These are phyloP conservation scores for Bibio marci DNA, from an alignment of 2,888 invertebrate genomes.

Conservation along the genomic window DNA sequence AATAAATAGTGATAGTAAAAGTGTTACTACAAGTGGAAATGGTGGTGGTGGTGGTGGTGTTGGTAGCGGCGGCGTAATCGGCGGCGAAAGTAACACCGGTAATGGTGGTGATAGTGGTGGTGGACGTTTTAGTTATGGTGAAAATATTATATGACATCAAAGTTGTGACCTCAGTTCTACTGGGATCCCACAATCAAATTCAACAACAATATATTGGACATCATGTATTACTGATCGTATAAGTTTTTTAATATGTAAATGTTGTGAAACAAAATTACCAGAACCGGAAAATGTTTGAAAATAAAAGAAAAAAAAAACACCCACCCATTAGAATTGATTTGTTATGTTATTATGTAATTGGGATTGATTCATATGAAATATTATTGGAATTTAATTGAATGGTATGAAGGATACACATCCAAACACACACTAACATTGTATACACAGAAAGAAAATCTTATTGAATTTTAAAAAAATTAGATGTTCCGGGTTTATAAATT, in stretches of 20 bases:
- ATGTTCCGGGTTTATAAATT: no score
- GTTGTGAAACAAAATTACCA: constrained; percentile 28
- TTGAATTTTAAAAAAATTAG: no score
- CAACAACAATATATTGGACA: constrained; percentile 25
- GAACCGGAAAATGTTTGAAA: constrained; percentile 28
- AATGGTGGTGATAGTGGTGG: neutral
- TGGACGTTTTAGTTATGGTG: neutral
- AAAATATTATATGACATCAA: constrained; percentile 25
- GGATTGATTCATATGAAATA: no score
- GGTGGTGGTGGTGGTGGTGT: neutral
- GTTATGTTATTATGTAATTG: no score
- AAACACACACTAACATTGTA: no score
- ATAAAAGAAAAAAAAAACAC: no score
- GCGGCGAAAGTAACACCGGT: neutral
- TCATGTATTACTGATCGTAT: constrained; percentile 25
- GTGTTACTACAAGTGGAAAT: constrained; percentile 12
- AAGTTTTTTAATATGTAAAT: constrained; percentile 27
- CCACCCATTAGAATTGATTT: no score
- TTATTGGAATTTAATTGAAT: no score
- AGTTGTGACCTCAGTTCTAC: constrained; percentile 23
- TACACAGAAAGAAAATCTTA: no score
- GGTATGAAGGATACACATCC: no score
- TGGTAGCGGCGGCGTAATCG: no score
- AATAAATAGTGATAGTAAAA: constrained; percentile 15
- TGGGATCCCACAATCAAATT: constrained; percentile 13